Base-by-base conservation (phyloP, 2,113 vertebrate species). In the Zapornia atra region DNA sequence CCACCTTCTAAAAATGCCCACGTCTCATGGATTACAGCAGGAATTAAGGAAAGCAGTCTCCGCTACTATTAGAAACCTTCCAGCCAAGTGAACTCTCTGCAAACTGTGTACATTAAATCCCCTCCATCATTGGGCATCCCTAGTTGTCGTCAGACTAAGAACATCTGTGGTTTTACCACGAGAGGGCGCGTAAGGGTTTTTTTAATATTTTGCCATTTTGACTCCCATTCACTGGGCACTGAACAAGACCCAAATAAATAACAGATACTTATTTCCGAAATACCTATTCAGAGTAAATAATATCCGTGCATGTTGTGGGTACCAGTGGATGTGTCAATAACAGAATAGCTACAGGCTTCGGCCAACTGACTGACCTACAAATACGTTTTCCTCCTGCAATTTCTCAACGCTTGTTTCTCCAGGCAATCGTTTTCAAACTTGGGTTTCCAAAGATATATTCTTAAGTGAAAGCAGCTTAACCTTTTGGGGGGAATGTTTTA, bases 161-260 rank as follows among this genome's bases (percentile, higher is more conserved):
- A 36, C 4, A 5, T 77, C 78, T 69, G 46, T 64, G 57, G 12
- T 88, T 82, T 60, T 64, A 81, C 97, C 97, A 98, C 97, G 40
- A 98, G 98, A 96, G 97, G 98, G 98, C 96, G 93, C 86, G 50
- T 97, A 87, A 95, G 76, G 65, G 87, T 90, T 97, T 97, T 56
- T 96, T 91, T 79, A 94, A 73, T 82, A 76, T 73, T 76, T 65
- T 94, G 53, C 65, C 65, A 54, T 73, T 93, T 80, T 88, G 36
- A 88, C 48, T 82, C 72, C 69, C n/a, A 25, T 57, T 86, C 70
- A 53, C 24, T 33, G 40, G 77, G 48, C 5, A 16, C 26, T 26
- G 33, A 69, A n/a, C 11, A 61, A 72, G 42, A 86, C 48, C 82
- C 81, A 72, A 90, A 82, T 34, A 56, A 81, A 73, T 64, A 89